Conservation (phyloP, 2,888 invertebrate species). For the Philereme transversata region DNA sequence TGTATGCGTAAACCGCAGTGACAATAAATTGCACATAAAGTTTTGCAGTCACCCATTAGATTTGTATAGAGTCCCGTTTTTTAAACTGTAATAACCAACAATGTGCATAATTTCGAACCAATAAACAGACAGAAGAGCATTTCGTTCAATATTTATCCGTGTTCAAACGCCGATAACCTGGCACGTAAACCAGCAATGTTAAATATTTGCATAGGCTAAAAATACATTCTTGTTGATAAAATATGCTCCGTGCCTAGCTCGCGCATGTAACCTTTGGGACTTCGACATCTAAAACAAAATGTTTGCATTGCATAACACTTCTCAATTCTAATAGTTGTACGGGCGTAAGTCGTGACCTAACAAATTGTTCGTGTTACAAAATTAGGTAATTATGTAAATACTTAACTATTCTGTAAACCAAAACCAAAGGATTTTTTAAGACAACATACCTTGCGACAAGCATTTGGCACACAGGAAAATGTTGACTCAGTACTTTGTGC, state of each 20-base stretch:
- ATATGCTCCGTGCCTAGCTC: not conserved
- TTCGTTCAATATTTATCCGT: conserved; percentile 2
- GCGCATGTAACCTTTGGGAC: conserved; percentile 1
- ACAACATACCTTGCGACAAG: too few species aligned
- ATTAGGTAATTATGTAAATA: too few species aligned
- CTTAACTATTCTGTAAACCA: too few species aligned
- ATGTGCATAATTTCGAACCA: not conserved
- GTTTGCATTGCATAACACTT: conserved; percentile 10
- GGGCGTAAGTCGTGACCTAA: not conserved
- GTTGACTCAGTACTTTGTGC: too few species aligned
- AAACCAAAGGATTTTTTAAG: too few species aligned
- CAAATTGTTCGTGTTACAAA: not conserved
- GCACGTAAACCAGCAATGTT: conserved; percentile 6
- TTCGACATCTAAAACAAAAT: conserved; percentile 7
- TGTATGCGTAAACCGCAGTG: too few species aligned
- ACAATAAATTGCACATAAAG: too few species aligned
- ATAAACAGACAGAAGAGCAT: conserved; percentile 1
- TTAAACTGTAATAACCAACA: not conserved
- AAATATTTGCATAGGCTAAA: conserved; percentile 21
- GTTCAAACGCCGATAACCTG: conserved; percentile 13
- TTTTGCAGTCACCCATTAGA: too few species aligned
- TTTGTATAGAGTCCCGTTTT: too few species aligned
- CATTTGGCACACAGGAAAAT: too few species aligned
- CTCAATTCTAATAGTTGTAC: not conserved
- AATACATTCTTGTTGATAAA: conserved; percentile 14